Conservation (phyloP, 2,888 invertebrate genomes). For the Morpho deidamia region DNA sequence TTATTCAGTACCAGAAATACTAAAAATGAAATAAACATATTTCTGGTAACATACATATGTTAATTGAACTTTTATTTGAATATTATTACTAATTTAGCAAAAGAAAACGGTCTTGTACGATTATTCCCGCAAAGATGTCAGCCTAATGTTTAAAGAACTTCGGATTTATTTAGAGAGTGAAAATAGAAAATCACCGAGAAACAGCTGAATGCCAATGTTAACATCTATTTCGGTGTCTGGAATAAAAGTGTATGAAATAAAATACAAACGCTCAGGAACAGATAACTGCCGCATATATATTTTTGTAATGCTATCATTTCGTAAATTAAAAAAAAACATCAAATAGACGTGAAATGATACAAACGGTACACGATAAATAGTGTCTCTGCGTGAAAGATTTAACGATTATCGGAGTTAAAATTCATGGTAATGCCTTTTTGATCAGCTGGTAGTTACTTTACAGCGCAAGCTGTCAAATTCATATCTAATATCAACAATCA, state of each 20-base stretch:
- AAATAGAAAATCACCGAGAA: constrained; percentile 65
- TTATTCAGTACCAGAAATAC: too few species aligned
- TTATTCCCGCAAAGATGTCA: constrained; percentile 47
- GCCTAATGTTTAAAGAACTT: constrained; percentile 47
- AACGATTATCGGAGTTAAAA: constrained; percentile 3
- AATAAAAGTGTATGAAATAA: constrained; percentile 39
- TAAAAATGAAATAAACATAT: not conserved
- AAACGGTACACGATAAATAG: constrained; percentile 13
- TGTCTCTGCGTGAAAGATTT: constrained; percentile 7
- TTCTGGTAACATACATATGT: too few species aligned
- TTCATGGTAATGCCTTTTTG: constrained; percentile 2
- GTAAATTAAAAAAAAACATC: constrained; percentile 20
- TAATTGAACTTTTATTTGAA: too few species aligned
- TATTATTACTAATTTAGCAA: not conserved
- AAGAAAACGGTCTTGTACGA: constrained; percentile 3
- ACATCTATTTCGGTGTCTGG: constrained; percentile 53
- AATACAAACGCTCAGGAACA: constrained; percentile 28
- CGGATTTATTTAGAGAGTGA: constrained; percentile 54
- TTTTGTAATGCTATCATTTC: constrained; percentile 22
- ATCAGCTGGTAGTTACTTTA: not conserved
- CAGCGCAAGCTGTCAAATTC: not conserved
- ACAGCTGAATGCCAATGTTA: constrained; percentile 72
- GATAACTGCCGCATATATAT: constrained; percentile 20
- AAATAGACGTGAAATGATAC: constrained; percentile 16
- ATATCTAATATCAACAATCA: too few species aligned